These are phyloP conservation scores for Poliocrania exsul DNA, from an alignment of 2,797 vertebrate genomes.

Conservation along the genomic window DNA sequence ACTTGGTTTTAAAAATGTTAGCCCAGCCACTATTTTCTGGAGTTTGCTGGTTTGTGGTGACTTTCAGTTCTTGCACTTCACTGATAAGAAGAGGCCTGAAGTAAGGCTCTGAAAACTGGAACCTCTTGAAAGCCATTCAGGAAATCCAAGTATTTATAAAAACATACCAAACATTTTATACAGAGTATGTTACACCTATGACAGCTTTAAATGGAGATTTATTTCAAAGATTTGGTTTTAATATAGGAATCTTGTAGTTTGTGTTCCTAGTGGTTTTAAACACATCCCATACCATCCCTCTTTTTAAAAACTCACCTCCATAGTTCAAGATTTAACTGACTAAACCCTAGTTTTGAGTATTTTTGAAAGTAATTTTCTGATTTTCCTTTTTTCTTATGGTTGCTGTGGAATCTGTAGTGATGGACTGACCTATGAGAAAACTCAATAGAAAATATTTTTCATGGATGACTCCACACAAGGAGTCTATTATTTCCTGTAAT, in stretches of 20 bases:
- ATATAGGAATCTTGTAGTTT: neutral
- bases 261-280: neutral
- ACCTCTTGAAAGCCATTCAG: neutral
- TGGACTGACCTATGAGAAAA: neutral
- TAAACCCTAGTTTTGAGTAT: neutral
- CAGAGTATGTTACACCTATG: neutral
- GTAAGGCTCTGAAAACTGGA: neutral
- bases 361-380: neutral
- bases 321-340: neutral
- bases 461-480: neutral
- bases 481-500: neutral
- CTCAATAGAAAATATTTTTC: neutral
- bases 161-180: neutral
- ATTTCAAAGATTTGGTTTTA: neutral
- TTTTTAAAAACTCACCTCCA: neutral
- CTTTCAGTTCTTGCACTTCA: neutral
- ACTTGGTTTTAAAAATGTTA: neutral
- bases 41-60: neutral
- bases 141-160: neutral
- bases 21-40: neutral
- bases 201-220: neutral
- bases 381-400: neutral
- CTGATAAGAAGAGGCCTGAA: neutral
- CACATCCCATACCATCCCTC: neutral
- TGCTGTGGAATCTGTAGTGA: neutral